phyloP scores from a whole-genome alignment of 2,888 invertebrate species.

The Pomacea canaliculata region DNA sequence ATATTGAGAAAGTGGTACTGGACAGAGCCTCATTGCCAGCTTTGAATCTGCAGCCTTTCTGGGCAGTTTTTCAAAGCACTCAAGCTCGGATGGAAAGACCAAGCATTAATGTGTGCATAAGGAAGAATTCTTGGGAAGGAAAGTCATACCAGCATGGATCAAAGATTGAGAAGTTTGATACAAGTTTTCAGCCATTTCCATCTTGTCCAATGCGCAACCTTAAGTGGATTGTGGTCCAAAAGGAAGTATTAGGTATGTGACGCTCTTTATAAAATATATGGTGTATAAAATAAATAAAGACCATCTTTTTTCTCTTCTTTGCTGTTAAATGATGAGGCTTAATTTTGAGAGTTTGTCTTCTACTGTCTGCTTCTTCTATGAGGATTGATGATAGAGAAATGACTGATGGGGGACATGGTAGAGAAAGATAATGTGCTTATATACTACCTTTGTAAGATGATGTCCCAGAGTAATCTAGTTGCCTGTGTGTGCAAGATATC shows the following conservation, averaged over 20 bases:
- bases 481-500: too few relatives aligned
- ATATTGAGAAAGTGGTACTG: not conserved
- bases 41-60: constrained; percentile 6
- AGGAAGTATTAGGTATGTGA: constrained; percentile 44
- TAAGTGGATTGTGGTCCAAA: constrained; percentile 50
- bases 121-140: constrained; percentile 15
- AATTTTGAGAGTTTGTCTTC: too few relatives aligned
- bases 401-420: too few relatives aligned
- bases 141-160: constrained; percentile 8
- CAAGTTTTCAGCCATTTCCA: constrained; percentile 39
- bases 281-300: too few relatives aligned
- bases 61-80: not conserved
- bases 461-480: too few relatives aligned
- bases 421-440: too few relatives aligned
- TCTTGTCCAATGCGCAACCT: constrained; percentile 40
- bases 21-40: not conserved
- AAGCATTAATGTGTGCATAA: not conserved
- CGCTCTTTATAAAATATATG: too few relatives aligned
- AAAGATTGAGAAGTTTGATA: not conserved
- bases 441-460: too few relatives aligned
- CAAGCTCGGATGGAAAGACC: not conserved
- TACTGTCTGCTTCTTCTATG: too few relatives aligned
- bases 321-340: too few relatives aligned
- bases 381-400: too few relatives aligned
- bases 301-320: too few relatives aligned